These are phyloP conservation scores for Drosophila kurseongensis DNA, from an alignment of 1,140 invertebrate species.

Conservation along the genomic window DNA sequence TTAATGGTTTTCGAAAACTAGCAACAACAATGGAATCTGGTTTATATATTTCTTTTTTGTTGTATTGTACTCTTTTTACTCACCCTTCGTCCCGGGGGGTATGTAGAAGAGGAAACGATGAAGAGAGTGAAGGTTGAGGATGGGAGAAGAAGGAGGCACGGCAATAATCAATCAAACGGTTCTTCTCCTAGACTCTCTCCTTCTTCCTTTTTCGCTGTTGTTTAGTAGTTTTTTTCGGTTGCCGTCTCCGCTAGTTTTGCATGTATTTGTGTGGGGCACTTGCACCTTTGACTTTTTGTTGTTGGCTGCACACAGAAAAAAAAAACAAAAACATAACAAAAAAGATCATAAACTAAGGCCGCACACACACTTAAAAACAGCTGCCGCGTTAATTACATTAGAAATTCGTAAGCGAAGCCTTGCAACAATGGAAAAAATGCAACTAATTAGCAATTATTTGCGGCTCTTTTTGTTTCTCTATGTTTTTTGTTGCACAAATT, in stretches of 20 bases:
- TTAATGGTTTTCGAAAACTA: constrained; percentile 55
- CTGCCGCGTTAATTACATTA: constrained; percentile 74
- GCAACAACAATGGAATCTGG: constrained; percentile 27
- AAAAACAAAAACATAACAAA: constrained; percentile 16
- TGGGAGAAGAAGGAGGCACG: constrained; percentile 11
- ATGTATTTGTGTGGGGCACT: constrained; percentile 41
- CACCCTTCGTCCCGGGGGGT: constrained; percentile 37
- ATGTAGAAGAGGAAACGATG: constrained; percentile 7
- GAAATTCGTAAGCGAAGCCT: constrained; percentile 75
- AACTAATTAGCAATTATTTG: constrained; percentile 76
- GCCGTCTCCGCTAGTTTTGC: constrained; percentile 7
- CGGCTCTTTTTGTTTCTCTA: constrained; percentile 54
- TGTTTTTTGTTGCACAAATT: constrained; percentile 57
- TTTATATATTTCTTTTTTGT: constrained; percentile 7
- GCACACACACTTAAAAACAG: constrained; percentile 47
- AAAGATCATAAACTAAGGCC: constrained; percentile 16
- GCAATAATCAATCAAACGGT: constrained; percentile 48
- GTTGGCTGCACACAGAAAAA: constrained; percentile 14
- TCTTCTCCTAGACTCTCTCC: constrained; percentile 7
- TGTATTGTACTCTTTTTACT: constrained; percentile 4
- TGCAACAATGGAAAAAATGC: constrained; percentile 51
- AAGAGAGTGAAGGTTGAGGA: constrained; percentile 5
- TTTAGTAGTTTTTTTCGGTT: constrained; percentile 5
- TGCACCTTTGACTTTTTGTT: constrained; percentile 60
- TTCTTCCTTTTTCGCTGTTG: constrained; percentile 5